Evolutionary conservation across 2,888 invertebrate species (phyloP).

Genomic region (Mesorhabditis spiculigera): DNA sequence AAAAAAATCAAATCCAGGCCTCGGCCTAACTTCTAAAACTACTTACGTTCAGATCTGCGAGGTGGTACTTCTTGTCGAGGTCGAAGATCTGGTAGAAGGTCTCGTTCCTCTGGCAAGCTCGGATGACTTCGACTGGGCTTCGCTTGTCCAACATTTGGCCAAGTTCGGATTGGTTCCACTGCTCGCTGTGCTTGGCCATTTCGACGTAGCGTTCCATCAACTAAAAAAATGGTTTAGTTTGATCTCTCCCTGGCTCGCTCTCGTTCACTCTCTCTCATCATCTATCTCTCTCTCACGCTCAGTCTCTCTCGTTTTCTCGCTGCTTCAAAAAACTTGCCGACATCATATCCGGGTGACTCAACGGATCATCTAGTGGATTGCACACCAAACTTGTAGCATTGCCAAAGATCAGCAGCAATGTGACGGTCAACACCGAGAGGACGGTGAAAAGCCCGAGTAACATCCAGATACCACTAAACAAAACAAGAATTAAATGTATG

Average conservation of each 20-base stretch:
- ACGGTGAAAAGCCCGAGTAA: slow-evolving; percentile 37
- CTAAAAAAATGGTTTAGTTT: slow-evolving; percentile 25
- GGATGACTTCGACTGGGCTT: slow-evolving; percentile 42
- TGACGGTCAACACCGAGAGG: slow-evolving; percentile 39
- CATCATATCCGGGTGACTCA: slow-evolving; percentile 42
- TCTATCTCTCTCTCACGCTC: neutral
- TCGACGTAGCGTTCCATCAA: slow-evolving; percentile 48
- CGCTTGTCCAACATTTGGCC: slow-evolving; percentile 26
- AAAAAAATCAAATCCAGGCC: neutral
- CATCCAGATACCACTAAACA: slow-evolving; percentile 50
- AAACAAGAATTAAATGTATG: neutral
- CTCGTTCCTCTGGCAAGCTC: slow-evolving; percentile 46
- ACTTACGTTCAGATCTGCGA: slow-evolving; percentile 35
- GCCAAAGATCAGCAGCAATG: slow-evolving; percentile 44
- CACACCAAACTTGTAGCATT: slow-evolving; percentile 50
- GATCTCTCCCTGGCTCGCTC: neutral
- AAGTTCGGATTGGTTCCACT: slow-evolving; percentile 16
- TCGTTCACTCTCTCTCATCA: neutral
- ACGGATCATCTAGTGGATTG: slow-evolving; percentile 48
- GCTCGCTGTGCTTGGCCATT: slow-evolving; percentile 27
- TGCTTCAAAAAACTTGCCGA: slow-evolving; percentile 30
- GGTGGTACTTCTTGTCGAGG: slow-evolving; percentile 49
- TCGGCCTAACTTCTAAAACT: neutral
- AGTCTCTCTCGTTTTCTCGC: neutral
- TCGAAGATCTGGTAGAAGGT: slow-evolving; percentile 53